These are phyloP conservation scores for Protomyctophum bolini DNA, from an alignment of 2,113 vertebrate genomes.

Conservation along the genomic window DNA sequence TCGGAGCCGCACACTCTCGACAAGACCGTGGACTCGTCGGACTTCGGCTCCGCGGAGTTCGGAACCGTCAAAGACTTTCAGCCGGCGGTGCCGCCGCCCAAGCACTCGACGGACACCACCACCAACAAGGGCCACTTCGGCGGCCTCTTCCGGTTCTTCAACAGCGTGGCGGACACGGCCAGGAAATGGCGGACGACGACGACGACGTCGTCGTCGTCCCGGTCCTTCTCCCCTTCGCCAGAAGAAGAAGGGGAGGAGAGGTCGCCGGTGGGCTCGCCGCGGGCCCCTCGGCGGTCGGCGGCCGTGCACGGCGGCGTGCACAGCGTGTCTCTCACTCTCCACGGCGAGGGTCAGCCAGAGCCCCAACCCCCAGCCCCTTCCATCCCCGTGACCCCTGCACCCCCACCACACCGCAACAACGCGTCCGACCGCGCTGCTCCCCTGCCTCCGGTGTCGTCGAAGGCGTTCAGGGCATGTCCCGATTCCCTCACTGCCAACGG, in stretches of 20 bases:
- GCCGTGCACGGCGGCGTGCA: constrained; percentile 66
- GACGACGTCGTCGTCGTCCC: no score
- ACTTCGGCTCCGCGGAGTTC: constrained; percentile 79
- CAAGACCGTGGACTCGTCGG: constrained; percentile 79
- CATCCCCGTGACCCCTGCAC: constrained; percentile 63
- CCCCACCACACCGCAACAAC: constrained; percentile 53
- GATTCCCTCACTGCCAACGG: constrained; percentile 63
- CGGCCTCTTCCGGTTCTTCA: constrained; percentile 86
- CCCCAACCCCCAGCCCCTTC: constrained; percentile 51
- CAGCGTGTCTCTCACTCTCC: constrained; percentile 65
- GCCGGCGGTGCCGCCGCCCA: constrained; percentile 61
- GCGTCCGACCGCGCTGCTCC: constrained; percentile 19
- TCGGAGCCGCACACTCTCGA: constrained; percentile 79
- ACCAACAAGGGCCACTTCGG: constrained; percentile 87
- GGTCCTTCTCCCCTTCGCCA: constrained; percentile 78
- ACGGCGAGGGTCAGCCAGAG: constrained; percentile 57
- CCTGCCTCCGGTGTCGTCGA: constrained; percentile 62
- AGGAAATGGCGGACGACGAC: constrained; percentile 86
- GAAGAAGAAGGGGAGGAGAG: constrained; percentile 80
- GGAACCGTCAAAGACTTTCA: constrained; percentile 79
- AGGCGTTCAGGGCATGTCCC: constrained; percentile 64
- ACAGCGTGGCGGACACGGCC: constrained; percentile 84
- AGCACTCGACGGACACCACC: constrained; percentile 62
- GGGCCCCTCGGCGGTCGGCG: constrained; percentile 41
- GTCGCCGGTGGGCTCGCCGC: constrained; percentile 66